These are phyloP conservation scores for Tarsius wallacei DNA, from an alignment of 2,797 vertebrate genomes.

Conservation along the genomic window DNA sequence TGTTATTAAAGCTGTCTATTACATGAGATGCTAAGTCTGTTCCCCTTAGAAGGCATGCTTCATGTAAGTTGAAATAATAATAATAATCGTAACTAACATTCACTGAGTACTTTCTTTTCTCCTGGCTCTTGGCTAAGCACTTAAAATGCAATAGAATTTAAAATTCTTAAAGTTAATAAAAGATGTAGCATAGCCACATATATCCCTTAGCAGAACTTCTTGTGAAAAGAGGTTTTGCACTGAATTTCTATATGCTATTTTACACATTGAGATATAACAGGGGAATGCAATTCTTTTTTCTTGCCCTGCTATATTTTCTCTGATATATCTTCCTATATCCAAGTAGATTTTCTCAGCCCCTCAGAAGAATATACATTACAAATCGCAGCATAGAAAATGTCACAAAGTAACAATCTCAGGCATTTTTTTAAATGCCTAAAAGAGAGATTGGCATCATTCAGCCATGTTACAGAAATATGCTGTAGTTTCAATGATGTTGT, in stretches of 20 bases:
- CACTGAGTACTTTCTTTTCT: conserved; percentile 13
- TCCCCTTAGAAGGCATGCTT: neutral
- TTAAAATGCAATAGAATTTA: conserved; percentile 41
- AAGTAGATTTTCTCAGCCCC: conserved; percentile 2
- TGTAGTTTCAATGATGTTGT: neutral
- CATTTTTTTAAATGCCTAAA: conserved; percentile 54
- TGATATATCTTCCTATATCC: conserved; percentile 18
- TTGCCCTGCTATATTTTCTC: conserved; percentile 1
- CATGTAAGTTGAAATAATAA: conserved; percentile 29
- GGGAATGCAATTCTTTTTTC: conserved; percentile 46
- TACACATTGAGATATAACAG: neutral
- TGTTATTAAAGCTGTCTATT: conserved; percentile 5
- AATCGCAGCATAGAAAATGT: neutral
- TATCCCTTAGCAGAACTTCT: neutral
- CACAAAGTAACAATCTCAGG: conserved; percentile 7
- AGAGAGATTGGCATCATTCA: conserved; percentile 66
- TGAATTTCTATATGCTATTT: neutral
- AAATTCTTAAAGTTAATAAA: conserved; percentile 20
- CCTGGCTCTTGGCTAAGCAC: conserved; percentile 18
- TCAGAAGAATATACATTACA: conserved; percentile 18
- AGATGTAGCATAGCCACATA: neutral
- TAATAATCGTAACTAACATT: conserved; percentile 29
- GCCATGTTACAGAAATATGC: conserved; percentile 56
- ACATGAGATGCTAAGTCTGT: neutral
- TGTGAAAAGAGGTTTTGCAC: neutral